Evolutionary conservation across 2,797 vertebrate genomes (phyloP).

Genomic region (Podarcis lilfordi): DNA sequence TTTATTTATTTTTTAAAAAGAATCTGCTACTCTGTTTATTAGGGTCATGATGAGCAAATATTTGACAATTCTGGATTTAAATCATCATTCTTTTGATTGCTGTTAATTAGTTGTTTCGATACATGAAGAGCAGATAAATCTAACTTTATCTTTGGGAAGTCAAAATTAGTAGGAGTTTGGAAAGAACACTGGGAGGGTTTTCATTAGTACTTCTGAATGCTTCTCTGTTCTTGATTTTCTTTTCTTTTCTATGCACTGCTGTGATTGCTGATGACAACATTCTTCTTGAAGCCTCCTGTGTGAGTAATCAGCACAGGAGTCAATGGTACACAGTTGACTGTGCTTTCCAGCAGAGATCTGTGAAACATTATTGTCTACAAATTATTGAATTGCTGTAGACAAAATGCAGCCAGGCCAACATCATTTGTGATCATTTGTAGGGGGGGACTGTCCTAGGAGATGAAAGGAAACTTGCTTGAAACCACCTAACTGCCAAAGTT

Average conservation of each 20-base stretch:
- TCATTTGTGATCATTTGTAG: conserved; percentile 54
- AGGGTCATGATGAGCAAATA: conserved; percentile 68
- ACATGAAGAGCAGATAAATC: conserved; percentile 88
- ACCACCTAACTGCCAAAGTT: conserved; percentile 74
- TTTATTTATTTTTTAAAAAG: neutral
- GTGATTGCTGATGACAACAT: conserved; percentile 64
- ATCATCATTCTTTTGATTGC: conserved; percentile 84
- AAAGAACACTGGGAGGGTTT: conserved; percentile 67
- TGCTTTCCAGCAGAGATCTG: conserved; percentile 73
- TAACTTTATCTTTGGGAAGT: conserved; percentile 74
- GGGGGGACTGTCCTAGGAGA: conserved; percentile 48
- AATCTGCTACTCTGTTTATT: neutral
- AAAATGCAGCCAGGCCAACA: conserved; percentile 69
- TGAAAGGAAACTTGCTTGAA: conserved; percentile 64
- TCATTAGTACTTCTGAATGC: conserved; percentile 54
- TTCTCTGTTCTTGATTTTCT: conserved; percentile 50
- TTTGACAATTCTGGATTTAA: conserved; percentile 83
- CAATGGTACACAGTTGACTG: conserved; percentile 75
- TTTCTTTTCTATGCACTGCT: conserved; percentile 47
- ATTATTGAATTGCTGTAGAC: conserved; percentile 78
- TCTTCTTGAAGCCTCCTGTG: conserved; percentile 67
- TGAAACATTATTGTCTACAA: conserved; percentile 74
- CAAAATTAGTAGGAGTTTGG: conserved; percentile 83
- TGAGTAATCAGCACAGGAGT: conserved; percentile 77
- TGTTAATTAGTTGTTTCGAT: conserved; percentile 95